Evolutionary conservation across 2,797 vertebrate genomes (phyloP), one percentile per base, ranked within the genome.

Genomic region (Miichthys miiuy): DNA sequence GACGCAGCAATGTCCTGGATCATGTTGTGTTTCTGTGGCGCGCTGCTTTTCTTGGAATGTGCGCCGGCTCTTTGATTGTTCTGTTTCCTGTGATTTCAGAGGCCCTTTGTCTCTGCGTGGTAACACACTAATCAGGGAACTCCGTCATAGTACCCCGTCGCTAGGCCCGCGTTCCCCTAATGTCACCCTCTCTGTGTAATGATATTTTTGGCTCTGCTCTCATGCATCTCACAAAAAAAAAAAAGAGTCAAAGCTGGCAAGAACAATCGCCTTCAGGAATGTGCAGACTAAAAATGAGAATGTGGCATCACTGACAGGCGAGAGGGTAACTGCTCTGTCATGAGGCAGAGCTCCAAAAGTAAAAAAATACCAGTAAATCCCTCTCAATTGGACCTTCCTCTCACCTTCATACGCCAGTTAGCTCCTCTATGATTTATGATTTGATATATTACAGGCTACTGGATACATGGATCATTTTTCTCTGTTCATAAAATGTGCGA

Each of bases 21-120:
- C 88, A 83, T 81, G 82, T 91, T 91, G 91, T 92, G 88, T 87
- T 92, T 90, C 89, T 88, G 79, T 48, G 78, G 71, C 18, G 64
- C 52, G 47, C 74, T 92, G 92, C 93, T 94, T 95, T 95, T 95
- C 95, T 94, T 95, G 95, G 94, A 96, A 95, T 94, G 91, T 94
- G 88, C 57, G 47, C 86, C 41, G 81, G 80, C 89, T 89, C 91
- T 93, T 86, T 93, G 93, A 96, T 95, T 95, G 95, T 95, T 94
- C 92, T 93, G 88, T 81, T 96, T 96, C 94, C 95, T 95, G 94
- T 92, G 89, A 92, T 92, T 92, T 88, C 83, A 91, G 90, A 90
- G 90, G 70, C 86, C 94, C 93, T 96, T 95, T 96, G 95, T 95
- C 90, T 94, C 88, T 0, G 75, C 76, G 25, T 83, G 87, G 84